Evolutionary conservation across 2,888 invertebrate species (phyloP), one percentile per base, ranked within the genome.

Genomic region (Drosophila affinis): DNA sequence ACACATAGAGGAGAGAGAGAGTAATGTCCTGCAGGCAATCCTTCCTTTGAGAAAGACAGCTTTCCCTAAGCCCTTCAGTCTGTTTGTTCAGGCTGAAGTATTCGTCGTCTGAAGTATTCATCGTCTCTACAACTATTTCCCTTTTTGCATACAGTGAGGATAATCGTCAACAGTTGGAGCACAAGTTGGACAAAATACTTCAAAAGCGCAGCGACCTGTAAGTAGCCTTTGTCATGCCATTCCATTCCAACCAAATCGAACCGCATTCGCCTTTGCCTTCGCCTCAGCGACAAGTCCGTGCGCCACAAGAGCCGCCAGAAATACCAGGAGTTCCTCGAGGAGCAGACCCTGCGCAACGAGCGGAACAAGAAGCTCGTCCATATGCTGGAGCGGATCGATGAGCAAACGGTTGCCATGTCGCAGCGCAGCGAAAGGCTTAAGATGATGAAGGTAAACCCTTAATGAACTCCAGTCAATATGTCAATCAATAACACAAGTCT

Each of bases 361-460:
- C 93, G 94, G 39, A 95, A 94, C 88, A 93, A 93, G 76, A 93
- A 93, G 81, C 92, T 95, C 64, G 90, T 94, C 29, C 93, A 93
- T 67, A 92, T 93, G 78, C 89, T 95, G 78, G 94, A 94, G 79
- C 92, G 93, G 29, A 93, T 95, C 67, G 94, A 94, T 90, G 93
- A 92, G 75, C 93, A 93, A 75, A 93, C 94, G 27, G 91, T 93
- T 34, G 91, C 92, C 77, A 92, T 95, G 87, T 93, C 93, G 24
- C 93, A 94, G 2, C 94, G 94, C 91, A 94, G 94, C 29, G 93
- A 94, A 79, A 91, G 94, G 64, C 93, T 94, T 32, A 93, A 93
- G 89, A 90, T 92, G 87, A 91, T 94, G 87, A 93, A 93, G 90
- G 93, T 94, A 77, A 14, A n/a, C 39, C 17, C 58, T 32, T 18